phyloP scores from a whole-genome alignment of 92 coral and sea anemone genomes.

The Micromussa lordhowensis region DNA sequence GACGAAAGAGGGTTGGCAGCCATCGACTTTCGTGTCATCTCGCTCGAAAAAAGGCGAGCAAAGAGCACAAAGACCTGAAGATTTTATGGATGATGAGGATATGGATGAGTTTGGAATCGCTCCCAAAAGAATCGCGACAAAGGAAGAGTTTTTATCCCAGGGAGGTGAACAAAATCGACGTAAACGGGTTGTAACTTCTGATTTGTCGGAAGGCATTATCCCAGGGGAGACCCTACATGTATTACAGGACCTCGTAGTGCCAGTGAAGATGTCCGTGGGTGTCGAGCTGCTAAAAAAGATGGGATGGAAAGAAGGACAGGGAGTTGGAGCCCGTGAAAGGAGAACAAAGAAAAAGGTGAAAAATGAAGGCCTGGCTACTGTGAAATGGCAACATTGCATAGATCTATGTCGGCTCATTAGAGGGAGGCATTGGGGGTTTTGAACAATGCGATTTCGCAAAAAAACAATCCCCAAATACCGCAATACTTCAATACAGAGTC shows the following conservation, averaged over 20 bases:
- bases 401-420: too few relatives aligned
- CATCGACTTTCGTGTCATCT: slow-evolving; percentile 89
- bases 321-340: slow-evolving; percentile 94
- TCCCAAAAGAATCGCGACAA: slow-evolving; percentile 85
- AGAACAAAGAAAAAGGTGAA: slow-evolving; percentile 82
- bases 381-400: too few relatives aligned
- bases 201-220: slow-evolving; percentile 30
- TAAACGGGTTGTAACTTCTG: slow-evolving; percentile 12
- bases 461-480: too few relatives aligned
- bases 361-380: neutral
- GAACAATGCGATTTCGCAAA: too few relatives aligned
- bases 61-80: slow-evolving; percentile 90
- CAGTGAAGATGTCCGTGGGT: slow-evolving; percentile 88
- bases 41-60: slow-evolving; percentile 78
- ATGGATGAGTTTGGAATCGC: slow-evolving; percentile 97
- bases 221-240: slow-evolving; percentile 62
- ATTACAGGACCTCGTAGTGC: slow-evolving; percentile 90
- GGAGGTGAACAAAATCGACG: slow-evolving; percentile 47
- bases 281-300: slow-evolving; percentile 86
- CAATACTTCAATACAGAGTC: too few relatives aligned
- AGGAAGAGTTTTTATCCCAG: slow-evolving; percentile 74
- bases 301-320: slow-evolving; percentile 99
- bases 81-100: slow-evolving; percentile 99
- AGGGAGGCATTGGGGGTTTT: too few relatives aligned
- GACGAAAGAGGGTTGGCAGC: slow-evolving; percentile 98